Evolutionary conservation across 2,797 vertebrate species (phyloP).

Genomic region (Enteromius afrohamiltoni): DNA sequence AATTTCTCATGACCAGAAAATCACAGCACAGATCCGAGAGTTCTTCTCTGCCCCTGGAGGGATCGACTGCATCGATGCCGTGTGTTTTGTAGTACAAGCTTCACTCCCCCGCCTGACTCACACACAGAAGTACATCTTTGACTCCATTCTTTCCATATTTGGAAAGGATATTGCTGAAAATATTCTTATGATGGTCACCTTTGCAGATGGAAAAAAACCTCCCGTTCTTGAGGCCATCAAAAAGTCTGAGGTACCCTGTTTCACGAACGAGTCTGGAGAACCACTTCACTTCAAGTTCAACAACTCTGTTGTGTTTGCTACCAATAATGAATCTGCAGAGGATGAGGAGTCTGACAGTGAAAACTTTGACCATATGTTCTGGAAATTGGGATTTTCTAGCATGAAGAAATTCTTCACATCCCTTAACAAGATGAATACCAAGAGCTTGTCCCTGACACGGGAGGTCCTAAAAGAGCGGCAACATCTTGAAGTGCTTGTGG

Average conservation of each 20-base stretch:
- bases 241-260: neutral
- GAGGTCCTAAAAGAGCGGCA: conserved; percentile 48
- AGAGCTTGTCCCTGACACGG: conserved; percentile 54
- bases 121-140: conserved; percentile 62
- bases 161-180: conserved; percentile 65
- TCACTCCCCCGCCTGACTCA: conserved; percentile 41
- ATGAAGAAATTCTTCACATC: conserved; percentile 57
- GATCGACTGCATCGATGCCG: neutral
- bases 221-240: conserved; percentile 49
- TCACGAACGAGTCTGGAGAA: neutral
- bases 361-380: conserved; percentile 59
- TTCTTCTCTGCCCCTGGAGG: neutral
- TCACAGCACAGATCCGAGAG: neutral
- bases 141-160: conserved; percentile 62
- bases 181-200: conserved; percentile 63
- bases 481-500: neutral
- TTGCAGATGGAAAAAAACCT: conserved; percentile 51
- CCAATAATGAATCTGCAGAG: conserved; percentile 3
- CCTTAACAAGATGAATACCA: conserved; percentile 15
- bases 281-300: conserved; percentile 11
- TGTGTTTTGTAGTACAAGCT: conserved; percentile 22
- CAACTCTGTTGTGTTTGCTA: conserved; percentile 15
- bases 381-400: conserved; percentile 53
- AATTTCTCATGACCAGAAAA: neutral
- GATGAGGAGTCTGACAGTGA: conserved; percentile 7